Conservation (phyloP, 2,888 invertebrate genomes). For the Serripes groenlandicus region DNA sequence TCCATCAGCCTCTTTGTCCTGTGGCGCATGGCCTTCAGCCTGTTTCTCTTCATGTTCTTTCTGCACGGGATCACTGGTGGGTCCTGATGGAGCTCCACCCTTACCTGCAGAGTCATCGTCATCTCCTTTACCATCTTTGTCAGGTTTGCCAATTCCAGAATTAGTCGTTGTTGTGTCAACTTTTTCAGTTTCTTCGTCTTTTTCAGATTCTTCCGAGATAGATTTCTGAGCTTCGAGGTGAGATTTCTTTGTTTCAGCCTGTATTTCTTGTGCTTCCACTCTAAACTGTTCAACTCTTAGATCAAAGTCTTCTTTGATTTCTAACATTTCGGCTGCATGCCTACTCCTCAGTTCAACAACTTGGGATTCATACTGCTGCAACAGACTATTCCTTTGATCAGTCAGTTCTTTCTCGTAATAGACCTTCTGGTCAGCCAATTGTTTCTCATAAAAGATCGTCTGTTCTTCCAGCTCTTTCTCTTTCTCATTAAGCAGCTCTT, state of each 20-base stretch:
- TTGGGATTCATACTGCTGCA: constrained; percentile 63
- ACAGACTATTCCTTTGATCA: constrained; percentile 62
- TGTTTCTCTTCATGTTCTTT: constrained; percentile 17
- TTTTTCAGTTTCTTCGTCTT: constrained; percentile 48
- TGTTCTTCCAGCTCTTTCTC: constrained; percentile 69
- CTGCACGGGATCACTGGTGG: constrained; percentile 15
- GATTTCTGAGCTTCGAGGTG: constrained; percentile 23
- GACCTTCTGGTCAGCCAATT: constrained; percentile 65
- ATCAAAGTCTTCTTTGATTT: constrained; percentile 45
- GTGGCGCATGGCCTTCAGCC: neutral
- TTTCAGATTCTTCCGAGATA: constrained; percentile 45
- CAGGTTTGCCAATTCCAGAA: constrained; percentile 38
- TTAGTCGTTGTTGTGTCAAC: constrained; percentile 25
- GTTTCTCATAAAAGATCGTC: constrained; percentile 69
- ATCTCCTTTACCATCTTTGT: constrained; percentile 47
- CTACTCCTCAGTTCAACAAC: constrained; percentile 45
- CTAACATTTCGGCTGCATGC: constrained; percentile 33
- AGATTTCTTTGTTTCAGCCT: neutral
- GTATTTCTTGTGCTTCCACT: constrained; percentile 24
- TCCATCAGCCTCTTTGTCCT: neutral
- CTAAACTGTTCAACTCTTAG: constrained; percentile 29
- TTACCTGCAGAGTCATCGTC: constrained; percentile 39
- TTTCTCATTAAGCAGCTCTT: constrained; percentile 68
- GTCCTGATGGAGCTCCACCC: constrained; percentile 36
- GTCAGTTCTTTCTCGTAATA: constrained; percentile 69